Evolutionary conservation across 2,797 vertebrate species (phyloP).

Genomic region (Huso huso): DNA sequence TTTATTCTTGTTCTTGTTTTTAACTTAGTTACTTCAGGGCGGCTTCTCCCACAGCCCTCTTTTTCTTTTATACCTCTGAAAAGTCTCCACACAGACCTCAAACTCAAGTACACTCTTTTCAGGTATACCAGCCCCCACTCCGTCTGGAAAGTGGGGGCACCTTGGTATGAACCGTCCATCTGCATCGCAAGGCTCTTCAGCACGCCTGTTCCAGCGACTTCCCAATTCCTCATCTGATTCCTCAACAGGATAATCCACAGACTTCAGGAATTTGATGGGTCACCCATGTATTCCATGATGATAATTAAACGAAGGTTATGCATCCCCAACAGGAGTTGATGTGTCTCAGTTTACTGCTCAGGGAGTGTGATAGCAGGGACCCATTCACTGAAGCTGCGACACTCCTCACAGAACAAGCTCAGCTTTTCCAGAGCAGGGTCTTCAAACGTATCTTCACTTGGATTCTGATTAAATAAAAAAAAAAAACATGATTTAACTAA

Average conservation of each 20-base stretch:
- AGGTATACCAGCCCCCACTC: conserved; percentile 42
- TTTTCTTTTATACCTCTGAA: too few relatives aligned
- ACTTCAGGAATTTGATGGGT: conserved; percentile 59
- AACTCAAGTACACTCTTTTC: too few relatives aligned
- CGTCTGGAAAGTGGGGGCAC: conserved; percentile 61
- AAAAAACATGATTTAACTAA: not conserved
- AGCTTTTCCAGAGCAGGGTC: too few relatives aligned
- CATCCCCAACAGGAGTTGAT: conserved; percentile 35
- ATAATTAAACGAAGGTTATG: too few relatives aligned
- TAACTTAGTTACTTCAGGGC: too few relatives aligned
- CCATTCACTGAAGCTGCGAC: conserved; percentile 76
- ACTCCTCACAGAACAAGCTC: too few relatives aligned
- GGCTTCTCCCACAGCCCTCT: too few relatives aligned
- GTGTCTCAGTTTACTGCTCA: conserved; percentile 56
- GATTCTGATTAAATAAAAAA: too few relatives aligned
- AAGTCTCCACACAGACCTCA: too few relatives aligned
- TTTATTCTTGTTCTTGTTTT: too few relatives aligned
- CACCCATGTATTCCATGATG: too few relatives aligned
- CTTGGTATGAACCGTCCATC: conserved; percentile 58
- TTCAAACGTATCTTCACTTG: too few relatives aligned
- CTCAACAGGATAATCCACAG: conserved; percentile 79
- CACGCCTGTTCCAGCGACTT: conserved; percentile 43
- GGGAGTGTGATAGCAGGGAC: conserved; percentile 81
- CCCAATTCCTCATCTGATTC: conserved; percentile 39
- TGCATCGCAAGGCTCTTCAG: conserved; percentile 42